Evolutionary conservation across 2,113 vertebrate genomes (phyloP), one percentile per base, ranked within the genome.

Genomic region (Elephas maximus): DNA sequence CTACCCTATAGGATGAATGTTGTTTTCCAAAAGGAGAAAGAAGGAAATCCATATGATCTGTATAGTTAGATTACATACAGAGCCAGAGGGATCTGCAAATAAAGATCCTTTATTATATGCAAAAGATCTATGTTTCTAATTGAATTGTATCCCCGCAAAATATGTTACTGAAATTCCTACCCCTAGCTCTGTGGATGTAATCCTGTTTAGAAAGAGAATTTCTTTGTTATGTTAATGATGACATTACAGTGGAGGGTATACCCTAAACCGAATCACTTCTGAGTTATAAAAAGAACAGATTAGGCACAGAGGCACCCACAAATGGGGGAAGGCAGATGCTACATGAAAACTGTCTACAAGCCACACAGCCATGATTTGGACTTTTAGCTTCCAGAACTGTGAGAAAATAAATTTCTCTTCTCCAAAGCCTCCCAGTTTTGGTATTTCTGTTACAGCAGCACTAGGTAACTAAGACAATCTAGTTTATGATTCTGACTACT

Each of bases 401-500:
- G 33, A 57, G 26, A 9, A 73, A 73, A 73, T n/a, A 5, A 73
- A 73, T n/a, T 73, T 73, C 5, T 73, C 0, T 37, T 37, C 33
- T 73, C 20, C 18, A 73, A 73, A 73, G 69, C 26, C 69, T n/a
- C 69, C 33, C 20, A 4, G 18, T 9, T 73, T 73, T 20, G 14
- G 33, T 37, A 37, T 73, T 73, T 37, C 15, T 17, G 69, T 73
- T 33, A 15, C n/a, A 37, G 10, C 69, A 6, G 33, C 33, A 37
- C 17, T 73, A 37, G 17, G 33, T 73, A 73, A 33, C n/a, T 30
- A 18, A 37, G 69, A 37, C 33, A 37, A 73, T 37, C 69, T 37
- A 14, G 41, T 77, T 81, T 84, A 73, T 76, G 15, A 73, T 87
- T 94, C 82, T 90, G 33, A 93, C 44, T 83, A 30, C 8, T 82